phyloP scores from a whole-genome alignment of 2,888 invertebrate genomes.

The Ecliptopera silaceata region DNA sequence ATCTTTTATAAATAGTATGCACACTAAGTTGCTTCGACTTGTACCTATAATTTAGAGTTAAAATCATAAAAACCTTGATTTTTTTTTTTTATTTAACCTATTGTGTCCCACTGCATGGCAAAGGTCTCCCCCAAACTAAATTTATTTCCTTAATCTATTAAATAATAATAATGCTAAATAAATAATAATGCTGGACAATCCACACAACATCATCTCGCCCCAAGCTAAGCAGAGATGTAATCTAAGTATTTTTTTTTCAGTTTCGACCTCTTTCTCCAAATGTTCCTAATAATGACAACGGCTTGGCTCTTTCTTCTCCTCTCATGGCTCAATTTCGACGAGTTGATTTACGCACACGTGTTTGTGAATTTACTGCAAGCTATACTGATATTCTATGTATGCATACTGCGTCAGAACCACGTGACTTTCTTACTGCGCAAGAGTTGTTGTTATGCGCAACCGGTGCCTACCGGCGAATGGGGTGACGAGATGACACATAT shows the following conservation, averaged over 20 bases:
- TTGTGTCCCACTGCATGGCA: too few species aligned
- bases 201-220: too few species aligned
- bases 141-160: too few species aligned
- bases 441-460: slow-evolving; percentile 90
- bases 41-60: too few species aligned
- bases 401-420: slow-evolving; percentile 89
- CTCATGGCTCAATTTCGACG: slow-evolving; percentile 89
- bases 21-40: too few species aligned
- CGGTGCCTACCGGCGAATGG: slow-evolving; percentile 90
- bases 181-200: too few species aligned
- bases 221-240: too few species aligned
- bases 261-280: slow-evolving; percentile 90
- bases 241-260: slow-evolving; percentile 82
- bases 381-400: slow-evolving; percentile 89
- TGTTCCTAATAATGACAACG: slow-evolving; percentile 88
- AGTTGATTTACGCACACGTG: slow-evolving; percentile 88
- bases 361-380: slow-evolving; percentile 90
- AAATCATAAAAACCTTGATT: too few species aligned
- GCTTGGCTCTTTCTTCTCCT: slow-evolving; percentile 90
- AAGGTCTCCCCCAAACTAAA: too few species aligned
- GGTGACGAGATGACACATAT: slow-evolving; percentile 95
- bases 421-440: slow-evolving; percentile 91
- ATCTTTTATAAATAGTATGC: too few species aligned
- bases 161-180: too few species aligned
- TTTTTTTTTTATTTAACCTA: too few species aligned